Base-by-base conservation (phyloP, 2,888 invertebrate genomes). In the Chrysodeixis includens region DNA sequence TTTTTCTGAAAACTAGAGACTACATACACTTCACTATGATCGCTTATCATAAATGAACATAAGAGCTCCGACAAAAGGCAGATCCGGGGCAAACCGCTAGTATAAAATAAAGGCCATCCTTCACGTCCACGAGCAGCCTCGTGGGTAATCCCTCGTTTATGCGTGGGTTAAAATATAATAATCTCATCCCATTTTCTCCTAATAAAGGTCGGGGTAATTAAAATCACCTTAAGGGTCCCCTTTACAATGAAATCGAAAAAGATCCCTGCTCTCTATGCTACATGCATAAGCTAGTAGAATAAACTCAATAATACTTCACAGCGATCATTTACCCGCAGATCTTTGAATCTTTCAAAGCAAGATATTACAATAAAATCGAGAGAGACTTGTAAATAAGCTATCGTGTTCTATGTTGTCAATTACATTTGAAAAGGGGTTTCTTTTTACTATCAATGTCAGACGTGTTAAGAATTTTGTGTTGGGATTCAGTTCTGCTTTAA, bases 371-470 rank as follows among this genome's bases (percentile, higher is more conserved):
- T 68, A 49, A 68, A 67, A 69, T 78, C 59, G 70, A 78, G 66
- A 67, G 67, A 67, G 73, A 79, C 62, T 79, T 76, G 52, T 73
- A 79, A 79, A 81, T 78, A 75, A 77, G 72, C 64, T 71, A 62
- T 73, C 79, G 54, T 69, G 70, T 81, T 75, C 66, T 66, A 54
- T 64, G 53, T 75, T 79, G 77, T 79, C 79, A 81, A 82, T 79
- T 79, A 79, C 74, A 52, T 76, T 78, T 76, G 69, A 79, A 74
- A 81, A 76, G 69, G 81, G 79, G 71, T 79, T 81, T 74, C 71
- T 79, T 79, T 78, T 74, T 65, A 63, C 56, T 71, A 68, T 76
- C 69, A 81, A 71, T 60, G 74, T 79, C 79, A 81, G 64, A 71
- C 76, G 79, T 76, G 79, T 68, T 60, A 56, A 69, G 66, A 81